phyloP scores from a whole-genome alignment of 2,888 invertebrate species.

The Camponotus fellah region DNA sequence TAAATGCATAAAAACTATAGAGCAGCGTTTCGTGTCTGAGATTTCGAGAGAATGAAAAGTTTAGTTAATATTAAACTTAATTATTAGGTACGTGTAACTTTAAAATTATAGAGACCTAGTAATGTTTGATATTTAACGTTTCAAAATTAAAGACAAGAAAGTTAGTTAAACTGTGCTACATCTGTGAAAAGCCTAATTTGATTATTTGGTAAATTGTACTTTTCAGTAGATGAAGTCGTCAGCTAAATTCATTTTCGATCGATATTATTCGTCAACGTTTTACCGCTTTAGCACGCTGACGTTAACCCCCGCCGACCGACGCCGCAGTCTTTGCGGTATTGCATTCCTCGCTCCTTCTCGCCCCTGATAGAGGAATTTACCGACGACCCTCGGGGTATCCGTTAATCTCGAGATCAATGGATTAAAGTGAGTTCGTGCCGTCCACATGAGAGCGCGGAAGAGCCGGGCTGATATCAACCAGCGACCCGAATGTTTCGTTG shows the following conservation, averaged over 20 bases:
- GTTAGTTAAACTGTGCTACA: background rate
- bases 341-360: conserved; percentile 66
- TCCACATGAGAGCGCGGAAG: conserved; percentile 47
- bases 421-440: conserved; percentile 67
- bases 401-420: conserved; percentile 71
- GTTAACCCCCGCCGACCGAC: conserved; percentile 53
- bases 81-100: background rate
- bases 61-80: background rate
- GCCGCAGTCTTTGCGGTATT: conserved; percentile 63
- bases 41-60: conserved; percentile 11
- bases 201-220: conserved; percentile 7
- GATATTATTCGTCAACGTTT: conserved; percentile 57
- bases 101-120: background rate
- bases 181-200: background rate
- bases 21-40: background rate
- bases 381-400: conserved; percentile 65
- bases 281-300: conserved; percentile 44
- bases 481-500: conserved; percentile 42
- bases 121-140: background rate
- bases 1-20: background rate
- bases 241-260: conserved; percentile 11
- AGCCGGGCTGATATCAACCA: conserved; percentile 41
- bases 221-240: conserved; percentile 35
- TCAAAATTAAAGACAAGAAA: background rate
- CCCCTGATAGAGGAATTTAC: conserved; percentile 64